Evolutionary conservation across 2,888 invertebrate genomes (phyloP), one percentile per base, ranked within the genome.

Genomic region (Hyppa rectilinea): DNA sequence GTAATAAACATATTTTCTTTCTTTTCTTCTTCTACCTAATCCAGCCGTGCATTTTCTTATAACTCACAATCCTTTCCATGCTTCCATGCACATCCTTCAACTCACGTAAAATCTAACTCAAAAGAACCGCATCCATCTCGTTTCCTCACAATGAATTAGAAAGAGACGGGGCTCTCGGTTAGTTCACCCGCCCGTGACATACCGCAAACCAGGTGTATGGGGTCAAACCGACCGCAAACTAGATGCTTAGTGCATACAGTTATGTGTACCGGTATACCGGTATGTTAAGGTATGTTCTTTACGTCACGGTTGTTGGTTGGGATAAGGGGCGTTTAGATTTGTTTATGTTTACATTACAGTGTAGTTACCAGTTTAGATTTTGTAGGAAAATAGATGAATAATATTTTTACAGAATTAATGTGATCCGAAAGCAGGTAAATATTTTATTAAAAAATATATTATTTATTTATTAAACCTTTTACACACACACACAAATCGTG

Each of bases 181-280:
- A 50, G 59, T 23, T 71, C 26, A 31, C 26, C 43, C 63, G 3
- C 23, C 47, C 60, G 17, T 67, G 61, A 64, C 60, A 40, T 31
- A 58, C 75, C 78, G 38, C 68, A 78, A 38, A 60, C 80, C 67
- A 75, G 61, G 78, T 58, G 61, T 64, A 47, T 68, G 43, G 40
- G 74, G 75, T 80, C 80, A 43, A 50, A 31, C 26, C n/a, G 50
- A 47, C 80, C 77, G 36, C 80, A 52, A 68, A 63, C 63, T 74
- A 14, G 43, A 38, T 68, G 74, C 31, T 56, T 67, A 63, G 66
- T 47, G 29, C 56, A 78, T 43, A 34, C 47, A 52, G 20, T 7
- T 47, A 40, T 20, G n/a, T 5, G 10, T 34, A 4, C n/a, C n/a
- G 29, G 14, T 17, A n/a, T n/a, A 47, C 12, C 43, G 7, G 26